These are phyloP conservation scores for Carapus acus DNA, from an alignment of 2,797 vertebrate genomes.

Conservation along the genomic window DNA sequence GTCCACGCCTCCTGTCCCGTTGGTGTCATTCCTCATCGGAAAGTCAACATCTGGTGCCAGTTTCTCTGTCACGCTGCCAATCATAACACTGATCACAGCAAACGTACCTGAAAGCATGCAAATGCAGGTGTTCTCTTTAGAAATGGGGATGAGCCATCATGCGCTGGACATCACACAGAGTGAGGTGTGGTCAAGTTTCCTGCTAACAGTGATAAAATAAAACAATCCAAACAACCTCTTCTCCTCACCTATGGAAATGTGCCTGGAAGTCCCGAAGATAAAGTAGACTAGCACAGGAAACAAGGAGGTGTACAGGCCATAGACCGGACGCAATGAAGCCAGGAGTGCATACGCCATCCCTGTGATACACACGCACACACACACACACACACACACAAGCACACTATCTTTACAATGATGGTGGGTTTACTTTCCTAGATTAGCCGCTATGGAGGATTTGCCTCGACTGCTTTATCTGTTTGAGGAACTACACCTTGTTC, in stretches of 20 bases:
- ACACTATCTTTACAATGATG: too few species aligned
- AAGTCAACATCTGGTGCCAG: slow-evolving; percentile 72
- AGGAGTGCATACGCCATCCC: slow-evolving; percentile 78
- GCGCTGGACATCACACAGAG: too few species aligned
- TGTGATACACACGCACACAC: slow-evolving; percentile 24
- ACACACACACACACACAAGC: too few species aligned
- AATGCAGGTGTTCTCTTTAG: neutral
- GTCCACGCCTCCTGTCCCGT: slow-evolving; percentile 58
- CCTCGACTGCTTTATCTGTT: too few species aligned
- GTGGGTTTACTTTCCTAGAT: too few species aligned
- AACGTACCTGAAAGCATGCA: slow-evolving; percentile 78
- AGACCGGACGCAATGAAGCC: slow-evolving; percentile 70
- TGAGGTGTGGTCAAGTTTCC: too few species aligned
- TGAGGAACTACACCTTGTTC: too few species aligned
- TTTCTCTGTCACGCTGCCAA: slow-evolving; percentile 81
- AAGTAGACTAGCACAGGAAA: slow-evolving; percentile 74
- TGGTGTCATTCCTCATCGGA: slow-evolving; percentile 46
- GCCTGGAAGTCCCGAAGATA: slow-evolving; percentile 75
- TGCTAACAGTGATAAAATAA: too few species aligned
- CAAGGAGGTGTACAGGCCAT: slow-evolving; percentile 73
- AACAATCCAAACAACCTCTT: neutral
- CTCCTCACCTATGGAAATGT: slow-evolving; percentile 73
- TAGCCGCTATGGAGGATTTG: too few species aligned
- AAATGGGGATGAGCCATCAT: too few species aligned
- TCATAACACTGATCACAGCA: slow-evolving; percentile 89